These are phyloP conservation scores for Nephrotoma flavescens DNA, from an alignment of 2,888 invertebrate genomes.

Conservation along the genomic window DNA sequence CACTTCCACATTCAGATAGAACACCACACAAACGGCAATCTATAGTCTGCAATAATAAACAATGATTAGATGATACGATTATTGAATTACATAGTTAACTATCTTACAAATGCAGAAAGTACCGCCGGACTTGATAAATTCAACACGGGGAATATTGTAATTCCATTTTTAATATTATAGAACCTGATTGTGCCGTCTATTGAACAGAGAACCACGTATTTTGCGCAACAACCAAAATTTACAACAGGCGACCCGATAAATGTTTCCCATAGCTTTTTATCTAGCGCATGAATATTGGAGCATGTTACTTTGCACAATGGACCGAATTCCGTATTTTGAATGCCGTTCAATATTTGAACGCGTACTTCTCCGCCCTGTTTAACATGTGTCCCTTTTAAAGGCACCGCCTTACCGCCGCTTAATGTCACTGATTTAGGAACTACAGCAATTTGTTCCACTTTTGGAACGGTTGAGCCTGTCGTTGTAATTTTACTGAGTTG, in stretches of 20 bases:
- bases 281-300: slow-evolving; percentile 39
- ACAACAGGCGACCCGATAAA: slow-evolving; percentile 38
- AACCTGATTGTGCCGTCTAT: slow-evolving; percentile 28
- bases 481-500: slow-evolving; percentile 11
- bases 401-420: slow-evolving; percentile 13
- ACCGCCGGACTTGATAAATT: slow-evolving; percentile 23
- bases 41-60: slow-evolving; percentile 20
- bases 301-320: slow-evolving; percentile 40
- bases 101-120: slow-evolving; percentile 29
- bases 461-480: not conserved
- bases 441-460: not conserved
- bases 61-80: not conserved
- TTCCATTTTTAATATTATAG: slow-evolving; percentile 23
- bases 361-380: slow-evolving; percentile 33
- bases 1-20: slow-evolving; percentile 27
- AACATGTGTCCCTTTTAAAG: slow-evolving; percentile 16
- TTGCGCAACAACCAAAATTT: slow-evolving; percentile 26
- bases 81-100: not conserved
- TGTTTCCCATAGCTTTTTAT: slow-evolving; percentile 49
- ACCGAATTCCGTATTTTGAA: slow-evolving; percentile 43
- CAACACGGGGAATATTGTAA: slow-evolving; percentile 25
- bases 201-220: slow-evolving; percentile 28
- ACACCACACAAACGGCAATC: slow-evolving; percentile 28
- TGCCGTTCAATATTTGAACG: slow-evolving; percentile 30
- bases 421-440: not conserved